Evolutionary conservation across 2,113 vertebrate genomes (phyloP).

Genomic region (Oplegnathus fasciatus): DNA sequence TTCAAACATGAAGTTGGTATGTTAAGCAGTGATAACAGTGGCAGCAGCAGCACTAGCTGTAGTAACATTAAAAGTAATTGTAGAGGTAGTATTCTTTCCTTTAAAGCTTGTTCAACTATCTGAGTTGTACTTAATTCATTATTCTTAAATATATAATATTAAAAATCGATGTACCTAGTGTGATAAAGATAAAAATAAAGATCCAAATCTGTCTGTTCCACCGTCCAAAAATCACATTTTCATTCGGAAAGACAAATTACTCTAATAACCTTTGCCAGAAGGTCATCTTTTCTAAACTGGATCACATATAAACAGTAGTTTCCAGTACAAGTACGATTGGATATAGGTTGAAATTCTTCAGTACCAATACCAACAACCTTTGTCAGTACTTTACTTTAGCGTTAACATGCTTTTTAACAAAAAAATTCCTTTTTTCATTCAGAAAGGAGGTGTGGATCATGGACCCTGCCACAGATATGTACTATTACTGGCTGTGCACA

Average conservation of each 20-base stretch:
- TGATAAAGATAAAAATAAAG: neutral
- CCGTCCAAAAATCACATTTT: neutral
- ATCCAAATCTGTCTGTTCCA: neutral
- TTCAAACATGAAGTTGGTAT: neutral
- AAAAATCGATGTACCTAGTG: neutral
- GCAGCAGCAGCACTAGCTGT: neutral
- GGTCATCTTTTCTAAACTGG: neutral
- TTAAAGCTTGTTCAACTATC: neutral
- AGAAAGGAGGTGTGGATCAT: slow-evolving; percentile 88
- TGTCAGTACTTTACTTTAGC: neutral
- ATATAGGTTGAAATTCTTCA: neutral
- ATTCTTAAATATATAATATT: neutral
- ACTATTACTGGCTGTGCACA: slow-evolving; percentile 91
- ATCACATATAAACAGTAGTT: neutral
- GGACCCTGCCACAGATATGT: slow-evolving; percentile 91
- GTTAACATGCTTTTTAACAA: neutral
- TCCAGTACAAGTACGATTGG: neutral
- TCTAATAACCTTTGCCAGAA: neutral
- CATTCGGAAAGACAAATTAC: neutral
- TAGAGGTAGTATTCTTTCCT: neutral
- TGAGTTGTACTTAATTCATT: neutral
- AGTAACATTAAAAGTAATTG: neutral
- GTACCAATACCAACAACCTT: neutral
- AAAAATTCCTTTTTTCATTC: slow-evolving; percentile 20
- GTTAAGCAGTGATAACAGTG: neutral